Evolutionary conservation across 2,888 invertebrate species (phyloP), one percentile per base, ranked within the genome.

Genomic region (Tetrapedia diversipes): DNA sequence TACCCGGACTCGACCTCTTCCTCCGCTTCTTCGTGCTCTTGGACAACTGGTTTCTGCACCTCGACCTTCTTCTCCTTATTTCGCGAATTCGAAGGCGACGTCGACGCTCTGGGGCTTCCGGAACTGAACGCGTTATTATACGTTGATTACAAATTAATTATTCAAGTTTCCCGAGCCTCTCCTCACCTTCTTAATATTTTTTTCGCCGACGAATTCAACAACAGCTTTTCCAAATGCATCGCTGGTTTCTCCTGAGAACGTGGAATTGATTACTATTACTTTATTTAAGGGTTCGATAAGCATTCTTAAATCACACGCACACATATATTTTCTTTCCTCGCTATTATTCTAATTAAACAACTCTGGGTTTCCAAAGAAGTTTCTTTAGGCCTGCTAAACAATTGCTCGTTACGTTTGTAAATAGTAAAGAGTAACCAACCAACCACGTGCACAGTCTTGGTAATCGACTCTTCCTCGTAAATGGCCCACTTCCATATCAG

Each of bases 401-500:
- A n/a, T n/a, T n/a, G n/a, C n/a, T n/a, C n/a, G n/a, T n/a, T n/a
- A n/a, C n/a, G n/a, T n/a, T n/a, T n/a, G n/a, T n/a, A n/a, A n/a
- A n/a, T n/a, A n/a, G n/a, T n/a, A n/a, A n/a, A n/a, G n/a, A n/a
- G n/a, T n/a, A n/a, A n/a, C n/a, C n/a, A n/a, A 73, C 73, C 27
- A 22, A 87, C 88, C 64, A 56, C 66, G 45, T 82, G 81, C 43
- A 82, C 69, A 6, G 66, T 65, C 64, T 83, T 81, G 56, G 74
- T 68, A 29, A 77, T 71, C 51, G 80, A 73, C 60, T 75, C 49
- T 45, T 64, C 71, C 56, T 64, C 68, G 47, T 65, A 47, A n/a
- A 8, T 64, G 60, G 75, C 80, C 86, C 89, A 88, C 8, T 74
- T 78, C 89, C 89, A 88, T 14, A 72, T 54, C 59, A 81, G 74